These are phyloP conservation scores for Rachycentron canadum DNA, from an alignment of 2,797 vertebrate genomes.

Conservation along the genomic window DNA sequence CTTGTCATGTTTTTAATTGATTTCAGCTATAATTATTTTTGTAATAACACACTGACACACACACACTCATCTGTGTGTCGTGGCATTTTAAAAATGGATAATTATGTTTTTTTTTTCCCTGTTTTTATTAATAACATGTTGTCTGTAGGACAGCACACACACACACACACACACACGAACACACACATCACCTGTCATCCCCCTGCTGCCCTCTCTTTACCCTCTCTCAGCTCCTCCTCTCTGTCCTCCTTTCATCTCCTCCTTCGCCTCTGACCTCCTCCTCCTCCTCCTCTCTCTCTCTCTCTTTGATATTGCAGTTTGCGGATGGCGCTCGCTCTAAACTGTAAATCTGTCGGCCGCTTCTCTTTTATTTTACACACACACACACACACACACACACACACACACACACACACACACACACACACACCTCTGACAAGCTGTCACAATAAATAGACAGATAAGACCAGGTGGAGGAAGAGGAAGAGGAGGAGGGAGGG, in stretches of 20 bases:
- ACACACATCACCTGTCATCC: constrained; percentile 68
- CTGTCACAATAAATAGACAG: constrained; percentile 78
- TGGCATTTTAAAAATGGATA: constrained; percentile 52
- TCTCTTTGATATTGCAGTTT: constrained; percentile 60
- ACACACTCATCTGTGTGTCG: constrained; percentile 6
- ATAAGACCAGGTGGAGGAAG: constrained; percentile 73
- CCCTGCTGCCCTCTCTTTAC: constrained; percentile 70
- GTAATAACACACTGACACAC: constrained; percentile 59
- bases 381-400: constrained; percentile 13
- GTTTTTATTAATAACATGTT: constrained; percentile 81
- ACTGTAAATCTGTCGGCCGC: constrained; percentile 72
- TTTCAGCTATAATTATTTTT: constrained; percentile 78
- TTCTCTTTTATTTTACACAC: constrained; percentile 12
- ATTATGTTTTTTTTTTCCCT: constrained; percentile 54
- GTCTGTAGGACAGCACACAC: constrained; percentile 60
- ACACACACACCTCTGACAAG: constrained; percentile 62
- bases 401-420: constrained; percentile 23
- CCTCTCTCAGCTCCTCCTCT: constrained; percentile 58
- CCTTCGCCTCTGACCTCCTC: constrained; percentile 72
- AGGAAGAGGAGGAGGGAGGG: constrained; percentile 12
- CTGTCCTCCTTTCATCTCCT: constrained; percentile 72
- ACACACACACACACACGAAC: constrained; percentile 28
- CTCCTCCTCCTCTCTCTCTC: constrained; percentile 30
- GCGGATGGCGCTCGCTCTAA: constrained; percentile 37
- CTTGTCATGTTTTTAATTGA: constrained; percentile 79